phyloP scores from a whole-genome alignment of 2,888 invertebrate species.

The Tribolium freemani region DNA sequence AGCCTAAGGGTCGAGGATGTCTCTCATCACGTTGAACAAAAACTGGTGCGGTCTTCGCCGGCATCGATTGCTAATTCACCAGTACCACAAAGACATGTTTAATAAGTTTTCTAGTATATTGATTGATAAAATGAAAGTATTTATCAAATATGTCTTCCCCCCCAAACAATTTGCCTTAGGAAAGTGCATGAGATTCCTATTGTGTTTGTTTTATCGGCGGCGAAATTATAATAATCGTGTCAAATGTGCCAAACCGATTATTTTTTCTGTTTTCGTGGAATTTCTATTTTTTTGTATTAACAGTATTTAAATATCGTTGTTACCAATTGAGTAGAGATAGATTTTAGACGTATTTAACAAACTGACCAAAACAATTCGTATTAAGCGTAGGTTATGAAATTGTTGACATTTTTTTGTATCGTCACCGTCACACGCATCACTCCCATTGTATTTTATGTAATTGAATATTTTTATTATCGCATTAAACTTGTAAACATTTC shows the following conservation, averaged over 20 bases:
- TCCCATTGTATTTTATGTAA: constrained; percentile 20
- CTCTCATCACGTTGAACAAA: constrained; percentile 72
- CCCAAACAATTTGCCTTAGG: constrained; percentile 56
- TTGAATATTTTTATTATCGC: constrained; percentile 29
- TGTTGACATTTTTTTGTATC: constrained; percentile 38
- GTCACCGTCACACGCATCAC: constrained; percentile 30
- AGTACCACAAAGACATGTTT: constrained; percentile 58
- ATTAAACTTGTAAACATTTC: not conserved
- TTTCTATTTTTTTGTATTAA: constrained; percentile 51
- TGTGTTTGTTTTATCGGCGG: constrained; percentile 32
- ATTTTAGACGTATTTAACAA: constrained; percentile 58
- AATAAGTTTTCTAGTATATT: constrained; percentile 48
- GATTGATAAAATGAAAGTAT: constrained; percentile 26
- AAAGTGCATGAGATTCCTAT: constrained; percentile 51
- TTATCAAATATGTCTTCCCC: constrained; percentile 56
- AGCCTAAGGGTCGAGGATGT: constrained; percentile 77
- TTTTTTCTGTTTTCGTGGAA: constrained; percentile 31
- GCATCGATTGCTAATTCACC: constrained; percentile 61
- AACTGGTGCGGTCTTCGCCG: constrained; percentile 59
- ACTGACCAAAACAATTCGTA: constrained; percentile 54
- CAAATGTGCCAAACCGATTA: constrained; percentile 46
- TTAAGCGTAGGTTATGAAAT: constrained; percentile 27
- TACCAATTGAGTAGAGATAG: constrained; percentile 53
- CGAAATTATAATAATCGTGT: constrained; percentile 11
- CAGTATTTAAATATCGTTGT: constrained; percentile 54